Percentiles rank a stretch among this genome's conserved stretches.
These are phyloP conservation scores for Perodicticus potto DNA, from an alignment of 2,797 vertebrate genomes.

Conservation along the genomic window DNA sequence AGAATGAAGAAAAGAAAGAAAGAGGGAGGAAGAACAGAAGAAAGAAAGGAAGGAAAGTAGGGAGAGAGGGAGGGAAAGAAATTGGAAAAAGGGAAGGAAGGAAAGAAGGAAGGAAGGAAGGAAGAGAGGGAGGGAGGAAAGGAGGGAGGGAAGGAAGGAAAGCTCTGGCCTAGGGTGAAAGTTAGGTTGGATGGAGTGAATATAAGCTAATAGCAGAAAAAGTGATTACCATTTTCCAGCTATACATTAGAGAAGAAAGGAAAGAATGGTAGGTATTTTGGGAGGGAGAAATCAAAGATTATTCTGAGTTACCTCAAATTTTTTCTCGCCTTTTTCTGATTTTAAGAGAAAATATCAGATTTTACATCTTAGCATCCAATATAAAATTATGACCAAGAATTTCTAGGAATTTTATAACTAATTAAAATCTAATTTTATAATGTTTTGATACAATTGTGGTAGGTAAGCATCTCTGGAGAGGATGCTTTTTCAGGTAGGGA, in stretches of 20 bases:
- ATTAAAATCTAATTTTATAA: not conserved
- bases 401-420: not conserved
- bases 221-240: not conserved
- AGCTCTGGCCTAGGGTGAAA: not conserved
- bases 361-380: not conserved
- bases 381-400: not conserved
- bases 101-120: not conserved
- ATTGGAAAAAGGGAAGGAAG: not conserved
- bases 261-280: not conserved
- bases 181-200: not conserved
- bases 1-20: fast-evolving
- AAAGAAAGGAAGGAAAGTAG: fast-evolving
- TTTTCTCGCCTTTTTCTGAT: not conserved
- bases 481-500: not conserved
- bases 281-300: not conserved
- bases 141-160: not conserved
- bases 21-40: too few relatives aligned
- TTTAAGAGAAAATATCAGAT: not conserved
- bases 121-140: not conserved
- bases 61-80: fast-evolving
- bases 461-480: not conserved
- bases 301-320: not conserved
- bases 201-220: not conserved
- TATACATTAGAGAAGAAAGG: not conserved
- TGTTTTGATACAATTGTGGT: not conserved